These are phyloP conservation scores for Diarsia mendica DNA, from an alignment of 2,888 invertebrate species.

Conservation along the genomic window DNA sequence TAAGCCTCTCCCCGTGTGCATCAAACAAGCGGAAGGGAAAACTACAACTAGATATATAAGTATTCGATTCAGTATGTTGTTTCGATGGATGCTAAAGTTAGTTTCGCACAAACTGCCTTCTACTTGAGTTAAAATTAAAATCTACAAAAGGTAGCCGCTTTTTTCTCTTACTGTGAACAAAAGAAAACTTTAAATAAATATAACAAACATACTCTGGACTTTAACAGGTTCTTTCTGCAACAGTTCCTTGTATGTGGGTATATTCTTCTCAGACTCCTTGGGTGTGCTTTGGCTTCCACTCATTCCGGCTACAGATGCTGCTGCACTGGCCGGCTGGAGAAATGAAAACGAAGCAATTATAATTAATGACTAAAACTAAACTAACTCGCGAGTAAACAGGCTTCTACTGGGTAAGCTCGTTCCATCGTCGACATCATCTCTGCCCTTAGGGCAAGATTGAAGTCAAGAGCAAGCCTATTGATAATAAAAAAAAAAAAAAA, in stretches of 20 bases:
- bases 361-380: not conserved
- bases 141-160: too few species aligned
- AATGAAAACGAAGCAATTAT: not conserved
- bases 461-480: too few species aligned
- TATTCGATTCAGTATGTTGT: too few species aligned
- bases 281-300: slow-evolving; percentile 84
- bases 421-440: too few species aligned
- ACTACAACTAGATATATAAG: too few species aligned
- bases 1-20: not conserved
- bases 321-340: slow-evolving; percentile 82
- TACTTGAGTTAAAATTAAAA: not conserved
- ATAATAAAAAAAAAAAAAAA: too few species aligned
- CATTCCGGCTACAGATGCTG: slow-evolving; percentile 82
- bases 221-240: slow-evolving; percentile 82
- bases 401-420: too few species aligned
- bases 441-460: too few species aligned
- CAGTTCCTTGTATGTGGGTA: slow-evolving; percentile 85
- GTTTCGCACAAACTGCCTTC: not conserved
- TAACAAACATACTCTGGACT: slow-evolving; percentile 78
- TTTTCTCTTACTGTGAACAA: too few species aligned
- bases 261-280: slow-evolving; percentile 80
- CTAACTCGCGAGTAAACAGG: too few species aligned
- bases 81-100: too few species aligned
- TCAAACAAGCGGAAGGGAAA: not conserved
- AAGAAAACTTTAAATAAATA: too few species aligned